Evolutionary conservation across 2,888 invertebrate species (phyloP).

Genomic region (Kuschelorhynchus macadamiae): DNA sequence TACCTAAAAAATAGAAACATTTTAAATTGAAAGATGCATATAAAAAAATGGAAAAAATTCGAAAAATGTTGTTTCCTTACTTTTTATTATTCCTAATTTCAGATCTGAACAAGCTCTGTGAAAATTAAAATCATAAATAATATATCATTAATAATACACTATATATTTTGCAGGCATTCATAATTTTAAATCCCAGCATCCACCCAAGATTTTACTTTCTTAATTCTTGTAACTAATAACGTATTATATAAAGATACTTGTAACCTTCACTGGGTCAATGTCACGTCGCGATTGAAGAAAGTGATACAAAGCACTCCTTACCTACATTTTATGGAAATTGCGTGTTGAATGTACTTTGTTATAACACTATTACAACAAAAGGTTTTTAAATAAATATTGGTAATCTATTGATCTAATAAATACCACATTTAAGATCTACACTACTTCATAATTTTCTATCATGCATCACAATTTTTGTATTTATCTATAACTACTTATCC

Average conservation of each 20-base stretch:
- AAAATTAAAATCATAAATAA: too few species aligned
- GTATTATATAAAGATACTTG: conserved; percentile 24
- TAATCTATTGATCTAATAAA: not conserved
- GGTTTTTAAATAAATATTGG: not conserved
- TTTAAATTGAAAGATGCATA: too few species aligned
- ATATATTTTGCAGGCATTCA: too few species aligned
- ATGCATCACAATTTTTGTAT: too few species aligned
- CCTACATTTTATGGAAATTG: conserved; percentile 16
- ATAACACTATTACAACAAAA: conserved; percentile 1
- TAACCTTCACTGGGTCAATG: conserved; percentile 41
- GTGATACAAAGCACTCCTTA: conserved; percentile 29
- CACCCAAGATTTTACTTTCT: conserved; percentile 25
- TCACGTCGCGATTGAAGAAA: conserved; percentile 32
- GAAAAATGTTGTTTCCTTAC: too few species aligned
- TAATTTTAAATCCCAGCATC: not conserved
- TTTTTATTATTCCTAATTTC: too few species aligned
- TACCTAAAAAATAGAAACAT: too few species aligned
- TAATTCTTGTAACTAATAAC: conserved; percentile 1
- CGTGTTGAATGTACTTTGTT: not conserved
- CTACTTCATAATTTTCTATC: too few species aligned
- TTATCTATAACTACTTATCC: too few species aligned
- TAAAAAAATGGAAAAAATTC: too few species aligned
- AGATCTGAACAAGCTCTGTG: too few species aligned
- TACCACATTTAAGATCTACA: not conserved
- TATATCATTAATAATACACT: too few species aligned